Evolutionary conservation across 2,113 vertebrate species (phyloP).

Genomic region (Bombycilla garrulus): DNA sequence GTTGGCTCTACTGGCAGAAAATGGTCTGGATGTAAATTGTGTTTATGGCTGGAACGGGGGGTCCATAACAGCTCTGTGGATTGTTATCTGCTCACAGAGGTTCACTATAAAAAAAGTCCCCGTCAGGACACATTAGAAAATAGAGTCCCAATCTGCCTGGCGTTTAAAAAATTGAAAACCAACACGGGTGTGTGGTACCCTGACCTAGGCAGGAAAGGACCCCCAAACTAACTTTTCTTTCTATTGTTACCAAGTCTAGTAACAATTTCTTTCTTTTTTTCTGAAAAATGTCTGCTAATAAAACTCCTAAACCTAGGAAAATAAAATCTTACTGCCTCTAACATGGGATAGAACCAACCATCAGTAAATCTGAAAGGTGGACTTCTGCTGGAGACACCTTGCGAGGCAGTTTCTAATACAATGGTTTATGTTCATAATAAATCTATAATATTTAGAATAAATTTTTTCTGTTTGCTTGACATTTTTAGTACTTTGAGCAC

Average conservation of each 20-base stretch:
- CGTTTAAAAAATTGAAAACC: background rate
- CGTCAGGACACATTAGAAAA: constrained; percentile 19
- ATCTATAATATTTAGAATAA: background rate
- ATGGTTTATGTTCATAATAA: constrained; percentile 28
- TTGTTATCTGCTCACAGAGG: constrained; percentile 24
- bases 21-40: constrained; percentile 44
- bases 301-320: background rate
- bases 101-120: background rate
- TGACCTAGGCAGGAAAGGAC: background rate
- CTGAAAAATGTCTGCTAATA: background rate
- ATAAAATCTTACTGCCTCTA: background rate
- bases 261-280: background rate
- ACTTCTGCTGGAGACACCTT: background rate
- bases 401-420: background rate
- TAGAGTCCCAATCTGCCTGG: background rate
- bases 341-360: background rate
- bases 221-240: background rate
- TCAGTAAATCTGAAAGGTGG: background rate
- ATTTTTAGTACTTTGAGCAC: background rate
- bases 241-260: background rate
- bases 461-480: background rate
- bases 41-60: constrained; percentile 35
- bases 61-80: background rate
- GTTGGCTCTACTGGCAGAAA: constrained; percentile 30
- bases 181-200: background rate